Evolutionary conservation across 2,797 vertebrate species (phyloP), one percentile per base, ranked within the genome.

Genomic region (Staurois parvus): DNA sequence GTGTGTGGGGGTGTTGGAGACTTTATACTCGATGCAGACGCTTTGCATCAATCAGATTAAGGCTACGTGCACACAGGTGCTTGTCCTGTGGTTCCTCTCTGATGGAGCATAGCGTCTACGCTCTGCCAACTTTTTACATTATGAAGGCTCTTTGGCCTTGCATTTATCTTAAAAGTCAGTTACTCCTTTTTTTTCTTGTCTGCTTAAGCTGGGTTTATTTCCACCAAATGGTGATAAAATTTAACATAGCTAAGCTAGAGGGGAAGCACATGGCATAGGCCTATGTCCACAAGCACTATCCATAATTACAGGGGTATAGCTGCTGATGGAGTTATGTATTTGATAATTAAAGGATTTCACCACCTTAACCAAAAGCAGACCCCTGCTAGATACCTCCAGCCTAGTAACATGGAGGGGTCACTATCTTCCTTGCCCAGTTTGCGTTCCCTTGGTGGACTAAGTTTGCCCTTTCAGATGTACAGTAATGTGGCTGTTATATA

Each of bases 1-100:
- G 85, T 83, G 85, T 77, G 81, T 83, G 79, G 75, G 76, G 85
- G 72, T 87, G 75, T 75, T 75, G 72, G 78, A 69, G 81, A 83
- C 67, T 67, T 40, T 79, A 7, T 12, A 76, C 7, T 19, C 4
- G 59, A 74, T 66, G 66, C 78, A 75, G 52, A 7, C 8, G 15
- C 19, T 74, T 73, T 72, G 79, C 73, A 72, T 48, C 0, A 66
- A 0, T 82, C 78, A 79, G 85, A 42, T 45, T 81, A 59, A 24
- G 64, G 64, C 26, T 29, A 26, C 26, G 34, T 72, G 29, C 69
- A 72, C 69, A 72, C 69, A 24, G 69, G 69, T 21, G 17, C 32
- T 34, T 72, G 29, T 32, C 64, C 28, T 66, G 64, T 66, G 64
- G 64, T 66, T 66, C 64, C 64, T 26, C 64, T 66, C 64, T 66